These are phyloP conservation scores for Jaculus jaculus DNA, from an alignment of 2,113 vertebrate species.

Conservation along the genomic window DNA sequence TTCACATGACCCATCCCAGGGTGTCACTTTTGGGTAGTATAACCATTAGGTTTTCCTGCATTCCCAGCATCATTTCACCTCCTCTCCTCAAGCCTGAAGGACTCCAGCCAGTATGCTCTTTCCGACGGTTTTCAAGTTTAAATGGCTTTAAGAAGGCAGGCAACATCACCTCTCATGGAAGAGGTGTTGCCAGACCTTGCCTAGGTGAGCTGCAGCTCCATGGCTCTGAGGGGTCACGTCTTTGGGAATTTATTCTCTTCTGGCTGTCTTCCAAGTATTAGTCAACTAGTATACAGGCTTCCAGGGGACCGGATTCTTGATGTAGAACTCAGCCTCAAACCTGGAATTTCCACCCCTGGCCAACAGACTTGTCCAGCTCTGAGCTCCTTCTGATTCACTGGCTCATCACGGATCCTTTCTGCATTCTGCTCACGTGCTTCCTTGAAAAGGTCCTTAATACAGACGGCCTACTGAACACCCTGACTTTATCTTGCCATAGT, in stretches of 20 bases:
- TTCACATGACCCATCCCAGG: too few relatives aligned
- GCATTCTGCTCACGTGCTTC: fast-evolving
- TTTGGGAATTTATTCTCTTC: background rate
- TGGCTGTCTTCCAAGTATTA: background rate
- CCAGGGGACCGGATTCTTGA: background rate
- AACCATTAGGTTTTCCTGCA: too few relatives aligned
- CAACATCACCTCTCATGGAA: background rate
- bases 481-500: fast-evolving
- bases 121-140: background rate
- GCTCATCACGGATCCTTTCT: fast-evolving
- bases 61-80: background rate
- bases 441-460: fast-evolving
- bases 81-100: background rate
- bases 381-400: background rate
- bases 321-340: too few relatives aligned
- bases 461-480: too few relatives aligned
- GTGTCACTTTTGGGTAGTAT: background rate
- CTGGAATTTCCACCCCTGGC: background rate
- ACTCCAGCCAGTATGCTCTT: background rate
- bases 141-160: background rate
- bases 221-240: background rate
- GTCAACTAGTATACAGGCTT: background rate
- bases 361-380: fast-evolving
- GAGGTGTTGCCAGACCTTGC: background rate
- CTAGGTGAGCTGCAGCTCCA: background rate